Evolutionary conservation across 2,113 vertebrate species (phyloP), one percentile per base, ranked within the genome.

Genomic region (Prionailurus bengalensis): DNA sequence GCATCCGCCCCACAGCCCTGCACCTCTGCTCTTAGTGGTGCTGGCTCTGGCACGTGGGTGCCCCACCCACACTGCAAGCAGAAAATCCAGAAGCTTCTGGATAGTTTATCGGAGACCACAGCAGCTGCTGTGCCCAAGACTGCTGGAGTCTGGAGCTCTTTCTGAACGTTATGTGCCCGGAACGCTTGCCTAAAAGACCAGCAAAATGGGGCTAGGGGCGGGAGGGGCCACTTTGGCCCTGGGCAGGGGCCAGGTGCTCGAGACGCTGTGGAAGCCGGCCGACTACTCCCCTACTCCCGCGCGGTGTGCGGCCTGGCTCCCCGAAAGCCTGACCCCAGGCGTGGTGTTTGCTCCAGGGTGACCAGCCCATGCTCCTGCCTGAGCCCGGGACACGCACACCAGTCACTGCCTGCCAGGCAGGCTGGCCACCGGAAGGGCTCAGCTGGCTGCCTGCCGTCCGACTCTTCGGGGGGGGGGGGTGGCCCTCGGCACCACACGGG

Each of bases 11-110:
- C 27, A 2, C 31, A 58, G 45, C 33, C 45, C 15, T 4, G 12
- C 19, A 5, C 8, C 5, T 51, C 2, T 11, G 2, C 36, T 23
- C 53, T 61, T 61, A 36, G 53, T 39, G 21, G 0, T 33, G 10
- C 42, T 74, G 51, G 14, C 42, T 42, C n/a, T 0, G 25, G 19
- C 0, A 3, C 51, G 0, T 7, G 25, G 5, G 68, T 9, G n/a
- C 51, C 51, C 86, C 21, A 1, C 21, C 25, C 42, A 11, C 27
- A 1, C 51, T 45, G 36, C 21, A 42, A 63, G n/a, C 53, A 5
- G 39, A 45, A 19, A 63, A 76, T 33, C 87, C 71, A 76, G 70
- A 63, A 23, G 36, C 53, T 61, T 45, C 53, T n/a, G 36, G 45
- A 42, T 27, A 42, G 25, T 33, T 58, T 15, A 23, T 39, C 1